phyloP scores from a whole-genome alignment of 2,797 vertebrate species.

The Acanthurus lineatus region DNA sequence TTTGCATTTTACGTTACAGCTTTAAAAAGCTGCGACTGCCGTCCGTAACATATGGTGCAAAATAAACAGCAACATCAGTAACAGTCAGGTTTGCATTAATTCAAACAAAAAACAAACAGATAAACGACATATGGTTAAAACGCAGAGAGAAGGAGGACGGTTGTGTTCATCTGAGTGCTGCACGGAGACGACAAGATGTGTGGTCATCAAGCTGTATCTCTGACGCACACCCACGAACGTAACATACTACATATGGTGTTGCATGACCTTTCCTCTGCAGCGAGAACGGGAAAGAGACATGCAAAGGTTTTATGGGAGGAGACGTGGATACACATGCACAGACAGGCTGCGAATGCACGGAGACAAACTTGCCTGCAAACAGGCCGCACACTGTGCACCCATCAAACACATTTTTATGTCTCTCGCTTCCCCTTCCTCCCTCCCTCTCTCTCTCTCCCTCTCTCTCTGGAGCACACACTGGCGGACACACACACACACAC shows the following conservation, averaged over 20 bases:
- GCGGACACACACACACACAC: constrained; percentile 14
- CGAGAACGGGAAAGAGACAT: constrained; percentile 1
- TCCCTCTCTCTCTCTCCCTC: background rate
- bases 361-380: background rate
- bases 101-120: constrained; percentile 15
- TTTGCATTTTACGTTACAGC: constrained; percentile 2
- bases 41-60: constrained; percentile 41
- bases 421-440: background rate
- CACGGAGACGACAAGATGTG: constrained; percentile 20
- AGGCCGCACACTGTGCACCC: background rate
- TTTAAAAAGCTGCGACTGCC: constrained; percentile 23
- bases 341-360: background rate
- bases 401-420: constrained; percentile 13
- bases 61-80: constrained; percentile 9
- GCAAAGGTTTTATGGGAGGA: constrained; percentile 17
- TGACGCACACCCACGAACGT: constrained; percentile 31
- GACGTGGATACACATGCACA: background rate
- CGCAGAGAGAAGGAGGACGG: background rate
- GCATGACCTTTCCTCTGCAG: constrained; percentile 24
- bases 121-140: constrained; percentile 19
- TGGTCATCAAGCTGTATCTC: constrained; percentile 20
- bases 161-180: constrained; percentile 1
- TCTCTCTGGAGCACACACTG: background rate
- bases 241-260: constrained; percentile 1
- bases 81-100: constrained; percentile 19